Base-by-base conservation (phyloP, 2,113 vertebrate species). In the Gymnocephalus cernua region DNA sequence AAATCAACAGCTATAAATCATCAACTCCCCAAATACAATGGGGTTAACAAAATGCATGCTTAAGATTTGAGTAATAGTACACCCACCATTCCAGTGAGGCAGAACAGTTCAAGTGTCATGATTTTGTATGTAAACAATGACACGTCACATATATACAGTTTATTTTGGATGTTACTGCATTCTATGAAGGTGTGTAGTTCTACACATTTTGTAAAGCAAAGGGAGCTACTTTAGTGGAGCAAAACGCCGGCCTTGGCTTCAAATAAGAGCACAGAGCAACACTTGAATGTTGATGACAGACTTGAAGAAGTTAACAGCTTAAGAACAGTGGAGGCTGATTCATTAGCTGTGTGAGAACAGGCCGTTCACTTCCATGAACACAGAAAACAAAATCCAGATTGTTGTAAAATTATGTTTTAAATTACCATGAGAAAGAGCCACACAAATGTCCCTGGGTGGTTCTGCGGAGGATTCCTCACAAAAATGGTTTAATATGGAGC, bases 391-490 rank as follows among this genome's bases (percentile, higher is more conserved):
- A 82, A 82, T 75, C 75, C 71, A 72, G 80, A 77, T 89, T 77
- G 77, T 44, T 79, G 48, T 41, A 41, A 41, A 41, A 78, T 83
- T 74, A 62, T 86, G 79, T 87, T 89, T 87, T 86, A 79, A 86
- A 87, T 92, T 63, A 79, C 73, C 61, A 85, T 74, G 59, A 80
- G 86, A 85, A 77, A 44, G 23, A 59, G 57, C 74, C 83, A 81
- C 63, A 63, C 74, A 75, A 90, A 88, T 56, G 54, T 82, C 79
- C 82, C 56, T 13, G 5, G 56, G 62, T 50, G 75, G 73, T 71
- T 81, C 45, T 76, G 74, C 73, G 41, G 70, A 48, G 23, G 21
- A 69, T 38, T 79, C 63, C 58, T 73, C 27, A 53, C 16, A 66
- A 70, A 82, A 84, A 86, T 64, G 35, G 41, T 84, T 89, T 67